phyloP scores from a whole-genome alignment of 1,140 invertebrate genomes.

The Drosophila guanche region DNA sequence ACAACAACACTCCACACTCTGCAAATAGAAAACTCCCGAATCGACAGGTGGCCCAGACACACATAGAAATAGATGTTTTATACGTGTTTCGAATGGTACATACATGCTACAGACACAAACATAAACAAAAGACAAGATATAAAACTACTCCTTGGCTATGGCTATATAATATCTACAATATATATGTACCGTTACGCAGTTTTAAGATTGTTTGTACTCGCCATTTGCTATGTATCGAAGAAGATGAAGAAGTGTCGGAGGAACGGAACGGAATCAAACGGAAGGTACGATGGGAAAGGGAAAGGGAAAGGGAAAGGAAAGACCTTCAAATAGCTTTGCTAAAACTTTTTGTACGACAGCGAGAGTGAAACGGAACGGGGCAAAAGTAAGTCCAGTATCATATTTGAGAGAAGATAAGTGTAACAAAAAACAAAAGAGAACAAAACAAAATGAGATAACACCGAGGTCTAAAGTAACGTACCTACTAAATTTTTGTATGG shows the following conservation, averaged over 20 bases:
- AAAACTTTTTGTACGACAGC: slow-evolving; percentile 72
- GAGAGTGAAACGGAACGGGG: slow-evolving; percentile 62
- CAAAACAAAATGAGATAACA: slow-evolving; percentile 69
- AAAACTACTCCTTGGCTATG: slow-evolving; percentile 66
- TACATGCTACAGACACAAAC: slow-evolving; percentile 33
- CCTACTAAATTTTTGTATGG: slow-evolving; percentile 83
- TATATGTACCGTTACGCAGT: slow-evolving; percentile 71
- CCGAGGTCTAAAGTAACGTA: slow-evolving; percentile 83
- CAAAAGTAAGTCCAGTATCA: slow-evolving; percentile 68
- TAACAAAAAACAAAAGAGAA: slow-evolving; percentile 26
- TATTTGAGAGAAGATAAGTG: slow-evolving; percentile 31
- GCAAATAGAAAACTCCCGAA: neutral
- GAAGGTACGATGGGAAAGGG: slow-evolving; percentile 5
- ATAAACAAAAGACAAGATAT: slow-evolving; percentile 47
- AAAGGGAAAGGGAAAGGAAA: slow-evolving; percentile 7
- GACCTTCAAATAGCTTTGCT: slow-evolving; percentile 39
- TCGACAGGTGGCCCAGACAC: slow-evolving; percentile 20
- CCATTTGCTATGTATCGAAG: slow-evolving; percentile 71
- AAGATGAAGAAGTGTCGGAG: slow-evolving; percentile 13
- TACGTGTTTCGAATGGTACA: slow-evolving; percentile 74
- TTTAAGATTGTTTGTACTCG: slow-evolving; percentile 80
- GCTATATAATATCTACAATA: slow-evolving; percentile 51
- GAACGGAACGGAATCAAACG: neutral
- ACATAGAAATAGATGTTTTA: slow-evolving; percentile 77
- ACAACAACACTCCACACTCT: slow-evolving; percentile 34